Evolutionary conservation across 2,888 invertebrate genomes (phyloP).

Genomic region (Drosophila mulleri): DNA sequence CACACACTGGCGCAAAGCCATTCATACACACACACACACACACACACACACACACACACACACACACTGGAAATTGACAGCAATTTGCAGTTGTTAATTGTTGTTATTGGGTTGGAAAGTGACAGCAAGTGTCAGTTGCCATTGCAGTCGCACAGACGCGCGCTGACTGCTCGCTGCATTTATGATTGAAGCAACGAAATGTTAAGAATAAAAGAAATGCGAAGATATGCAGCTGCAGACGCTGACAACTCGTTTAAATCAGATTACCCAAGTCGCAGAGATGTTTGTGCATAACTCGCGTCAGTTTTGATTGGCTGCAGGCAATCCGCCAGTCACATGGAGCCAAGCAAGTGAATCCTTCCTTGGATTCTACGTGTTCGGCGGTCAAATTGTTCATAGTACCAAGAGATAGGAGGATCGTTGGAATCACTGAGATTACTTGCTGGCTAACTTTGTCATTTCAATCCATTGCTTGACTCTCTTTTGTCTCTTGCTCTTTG

Average conservation of each 20-base stretch:
- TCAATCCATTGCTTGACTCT: no score
- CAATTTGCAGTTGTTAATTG: constrained; percentile 62
- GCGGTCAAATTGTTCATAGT: background rate
- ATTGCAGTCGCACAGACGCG: constrained; percentile 18
- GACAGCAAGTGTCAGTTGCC: constrained; percentile 38
- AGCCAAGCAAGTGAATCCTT: background rate
- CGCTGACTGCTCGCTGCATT: constrained; percentile 14
- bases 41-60: constrained; percentile 5
- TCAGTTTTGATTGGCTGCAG: background rate
- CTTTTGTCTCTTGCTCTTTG: no score
- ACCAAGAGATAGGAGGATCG: no score
- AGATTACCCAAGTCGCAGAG: background rate
- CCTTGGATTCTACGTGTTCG: background rate
- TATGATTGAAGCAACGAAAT: constrained; percentile 14
- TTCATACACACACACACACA: constrained; percentile 15
- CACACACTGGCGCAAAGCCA: constrained; percentile 2
- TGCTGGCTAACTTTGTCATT: no score
- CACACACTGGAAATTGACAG: constrained; percentile 56
- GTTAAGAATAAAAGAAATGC: background rate
- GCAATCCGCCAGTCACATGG: background rate
- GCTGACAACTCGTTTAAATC: background rate
- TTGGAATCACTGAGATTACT: no score
- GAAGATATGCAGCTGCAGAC: no score
- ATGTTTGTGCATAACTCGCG: background rate
- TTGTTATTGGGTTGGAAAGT: constrained; percentile 40